A percentile compares a stretch with the other conserved stretches of the same genome.
Conservation (phyloP, 2,113 vertebrate genomes). For the Bagarius yarrelli region DNA sequence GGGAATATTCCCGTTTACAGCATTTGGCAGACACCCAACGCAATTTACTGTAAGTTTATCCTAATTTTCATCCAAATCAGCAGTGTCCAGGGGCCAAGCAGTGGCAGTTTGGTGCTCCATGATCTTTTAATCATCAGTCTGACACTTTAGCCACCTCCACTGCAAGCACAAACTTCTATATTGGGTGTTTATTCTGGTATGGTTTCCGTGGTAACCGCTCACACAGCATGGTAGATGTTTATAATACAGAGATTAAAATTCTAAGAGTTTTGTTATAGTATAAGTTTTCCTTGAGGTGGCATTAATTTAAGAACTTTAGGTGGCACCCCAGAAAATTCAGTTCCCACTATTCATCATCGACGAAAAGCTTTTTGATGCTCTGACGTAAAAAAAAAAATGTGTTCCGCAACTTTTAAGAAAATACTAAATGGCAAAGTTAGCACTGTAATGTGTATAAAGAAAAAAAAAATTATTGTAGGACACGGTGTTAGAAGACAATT, state of each 20-base stretch:
- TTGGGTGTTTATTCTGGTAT: neutral
- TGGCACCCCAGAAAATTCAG: neutral
- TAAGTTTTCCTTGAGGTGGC: neutral
- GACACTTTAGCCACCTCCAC: too few species aligned
- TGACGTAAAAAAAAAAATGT: neutral
- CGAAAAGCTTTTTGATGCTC: neutral
- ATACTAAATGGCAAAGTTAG: neutral
- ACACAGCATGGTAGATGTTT: neutral
- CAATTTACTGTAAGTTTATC: too few species aligned
- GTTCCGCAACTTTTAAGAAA: neutral
- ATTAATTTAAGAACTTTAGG: neutral
- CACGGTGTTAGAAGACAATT: too few species aligned
- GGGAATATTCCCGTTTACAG: too few species aligned
- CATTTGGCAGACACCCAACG: too few species aligned
- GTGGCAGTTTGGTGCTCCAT: too few species aligned
- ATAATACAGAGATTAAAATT: neutral
- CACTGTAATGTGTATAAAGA: neutral
- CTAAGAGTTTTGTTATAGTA: too few species aligned
- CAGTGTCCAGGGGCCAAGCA: too few species aligned
- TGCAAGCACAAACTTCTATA: too few species aligned
- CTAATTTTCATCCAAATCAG: too few species aligned
- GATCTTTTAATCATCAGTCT: too few species aligned
- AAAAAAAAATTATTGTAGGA: too few species aligned
- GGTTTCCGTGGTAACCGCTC: neutral
- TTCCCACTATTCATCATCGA: neutral